phyloP scores from a whole-genome alignment of 2,797 vertebrate genomes.

The Mormyrus proboscirostris region DNA sequence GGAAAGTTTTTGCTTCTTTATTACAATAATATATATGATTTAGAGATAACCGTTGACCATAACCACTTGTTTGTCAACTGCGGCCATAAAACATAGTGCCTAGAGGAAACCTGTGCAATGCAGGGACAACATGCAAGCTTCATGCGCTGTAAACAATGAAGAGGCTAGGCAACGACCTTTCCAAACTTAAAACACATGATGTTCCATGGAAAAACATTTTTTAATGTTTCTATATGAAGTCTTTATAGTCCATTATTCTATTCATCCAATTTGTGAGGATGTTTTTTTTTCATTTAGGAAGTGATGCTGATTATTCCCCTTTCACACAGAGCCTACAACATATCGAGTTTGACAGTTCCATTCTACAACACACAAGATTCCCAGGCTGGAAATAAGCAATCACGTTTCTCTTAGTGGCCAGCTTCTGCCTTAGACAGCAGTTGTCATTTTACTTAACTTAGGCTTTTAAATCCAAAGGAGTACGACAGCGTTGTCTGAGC shows the following conservation, averaged over 20 bases:
- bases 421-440: background rate
- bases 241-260: background rate
- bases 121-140: background rate
- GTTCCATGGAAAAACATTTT: background rate
- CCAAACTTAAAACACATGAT: background rate
- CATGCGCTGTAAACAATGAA: background rate
- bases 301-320: background rate
- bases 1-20: background rate
- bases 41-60: background rate
- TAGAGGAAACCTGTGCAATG: background rate
- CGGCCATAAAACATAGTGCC: background rate
- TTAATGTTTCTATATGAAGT: background rate
- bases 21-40: background rate
- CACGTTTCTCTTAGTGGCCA: background rate
- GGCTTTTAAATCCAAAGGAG: background rate
- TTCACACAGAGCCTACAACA: background rate
- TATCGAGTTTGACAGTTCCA: background rate
- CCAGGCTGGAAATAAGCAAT: background rate
- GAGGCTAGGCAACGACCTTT: background rate
- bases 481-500: constrained; percentile 18
- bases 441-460: background rate
- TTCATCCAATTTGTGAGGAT: background rate
- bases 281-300: background rate
- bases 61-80: background rate
- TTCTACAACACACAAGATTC: background rate